phyloP scores from a whole-genome alignment of 2,888 invertebrate species.

The Cephus pulcher region DNA sequence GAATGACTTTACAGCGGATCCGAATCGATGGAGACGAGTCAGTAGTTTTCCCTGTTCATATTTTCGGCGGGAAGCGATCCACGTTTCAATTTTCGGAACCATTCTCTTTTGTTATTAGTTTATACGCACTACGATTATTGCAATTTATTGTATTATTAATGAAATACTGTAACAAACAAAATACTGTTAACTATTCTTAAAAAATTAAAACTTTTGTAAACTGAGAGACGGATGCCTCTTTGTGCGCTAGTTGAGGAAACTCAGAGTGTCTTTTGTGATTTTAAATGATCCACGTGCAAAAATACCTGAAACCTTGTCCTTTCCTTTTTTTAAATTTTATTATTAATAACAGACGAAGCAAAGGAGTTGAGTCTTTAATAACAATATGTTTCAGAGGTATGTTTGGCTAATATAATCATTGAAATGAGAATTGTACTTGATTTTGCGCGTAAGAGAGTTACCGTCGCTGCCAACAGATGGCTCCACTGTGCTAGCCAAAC shows the following conservation, averaged over 20 bases:
- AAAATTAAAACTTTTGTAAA: constrained; percentile 66
- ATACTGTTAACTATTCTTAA: constrained; percentile 66
- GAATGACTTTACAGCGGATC: background rate
- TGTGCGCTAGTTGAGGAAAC: background rate
- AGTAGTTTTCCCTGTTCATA: background rate
- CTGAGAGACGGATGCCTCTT: constrained; percentile 37
- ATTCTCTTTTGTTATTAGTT: constrained; percentile 61
- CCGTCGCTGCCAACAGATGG: background rate
- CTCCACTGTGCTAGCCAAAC: background rate
- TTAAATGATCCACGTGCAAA: background rate
- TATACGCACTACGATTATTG: constrained; percentile 61
- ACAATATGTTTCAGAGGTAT: background rate
- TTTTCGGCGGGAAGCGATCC: background rate
- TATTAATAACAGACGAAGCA: background rate
- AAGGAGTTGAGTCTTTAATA: background rate
- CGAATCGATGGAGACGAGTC: background rate
- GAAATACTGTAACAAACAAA: constrained; percentile 65
- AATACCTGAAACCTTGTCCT: background rate
- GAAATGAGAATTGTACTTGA: background rate
- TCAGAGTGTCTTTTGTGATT: background rate
- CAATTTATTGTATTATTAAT: constrained; percentile 64
- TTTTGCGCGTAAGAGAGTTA: background rate
- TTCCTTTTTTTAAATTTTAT: background rate
- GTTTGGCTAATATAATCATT: background rate
- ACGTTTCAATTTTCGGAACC: constrained; percentile 39